These are phyloP conservation scores for Drosophila meridionalis DNA, from an alignment of 2,888 invertebrate species.

Conservation along the genomic window DNA sequence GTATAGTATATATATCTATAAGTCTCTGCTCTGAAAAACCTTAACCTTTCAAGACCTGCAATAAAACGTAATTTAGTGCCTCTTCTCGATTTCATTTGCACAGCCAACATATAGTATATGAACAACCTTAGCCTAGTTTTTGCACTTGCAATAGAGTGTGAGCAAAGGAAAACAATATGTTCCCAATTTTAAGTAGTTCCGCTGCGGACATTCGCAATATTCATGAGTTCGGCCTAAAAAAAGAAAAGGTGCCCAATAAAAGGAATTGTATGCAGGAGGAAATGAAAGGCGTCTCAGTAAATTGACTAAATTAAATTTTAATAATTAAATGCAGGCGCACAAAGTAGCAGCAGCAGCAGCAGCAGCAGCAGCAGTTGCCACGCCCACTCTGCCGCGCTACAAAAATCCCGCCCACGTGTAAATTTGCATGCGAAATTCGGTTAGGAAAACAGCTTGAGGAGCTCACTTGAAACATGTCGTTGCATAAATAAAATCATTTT, in stretches of 20 bases:
- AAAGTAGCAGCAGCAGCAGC: conserved; percentile 19
- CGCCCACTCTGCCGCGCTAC: background rate
- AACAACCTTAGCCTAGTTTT: conserved; percentile 14
- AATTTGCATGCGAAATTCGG: conserved; percentile 77
- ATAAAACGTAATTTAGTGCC: background rate
- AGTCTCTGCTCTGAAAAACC: background rate
- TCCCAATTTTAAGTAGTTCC: conserved; percentile 48
- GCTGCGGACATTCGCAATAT: conserved; percentile 50
- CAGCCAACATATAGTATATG: background rate
- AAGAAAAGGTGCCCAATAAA: conserved; percentile 47
- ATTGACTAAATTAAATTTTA: conserved; percentile 79
- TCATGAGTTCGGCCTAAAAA: conserved; percentile 41
- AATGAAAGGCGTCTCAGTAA: conserved; percentile 33
- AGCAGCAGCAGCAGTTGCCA: conserved; percentile 7
- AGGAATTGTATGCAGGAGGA: conserved; percentile 22
- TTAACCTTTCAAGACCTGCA: background rate
- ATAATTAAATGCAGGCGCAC: conserved; percentile 71
- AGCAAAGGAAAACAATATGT: conserved; percentile 1
- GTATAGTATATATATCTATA: background rate
- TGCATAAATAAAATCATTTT: conserved; percentile 78
- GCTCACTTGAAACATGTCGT: conserved; percentile 71
- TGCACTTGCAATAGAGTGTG: background rate
- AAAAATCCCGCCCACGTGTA: conserved; percentile 53
- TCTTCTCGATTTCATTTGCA: background rate
- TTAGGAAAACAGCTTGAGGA: conserved; percentile 69